Evolutionary conservation across 2,888 invertebrate species (phyloP), one percentile per base, ranked within the genome.

Genomic region (Tromatobia lineatoria): DNA sequence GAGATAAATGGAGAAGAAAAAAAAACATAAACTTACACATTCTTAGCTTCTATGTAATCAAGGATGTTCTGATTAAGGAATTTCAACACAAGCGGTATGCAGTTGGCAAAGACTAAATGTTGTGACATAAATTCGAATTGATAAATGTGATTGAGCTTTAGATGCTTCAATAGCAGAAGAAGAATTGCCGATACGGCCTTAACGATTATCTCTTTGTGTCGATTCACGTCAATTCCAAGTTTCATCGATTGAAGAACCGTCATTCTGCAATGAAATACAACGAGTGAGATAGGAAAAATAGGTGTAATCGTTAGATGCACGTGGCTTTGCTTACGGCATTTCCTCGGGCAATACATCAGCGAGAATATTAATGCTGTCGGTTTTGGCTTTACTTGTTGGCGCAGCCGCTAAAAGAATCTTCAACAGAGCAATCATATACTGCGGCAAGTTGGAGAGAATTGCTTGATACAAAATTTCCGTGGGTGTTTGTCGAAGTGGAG

Each of bases 41-140:
- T 99, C 94, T 98, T 99, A 59, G 99, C 97, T 91, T 98, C 97
- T 82, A 99, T 98, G 94, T 99, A 99, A 70, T 97, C 97, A 94
- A 98, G 96, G 87, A 99, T 99, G 91, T 99, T 99, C 94, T 99
- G 99, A 94, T 99, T 99, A 94, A 99, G 98, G 94, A 99, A 99
- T 94, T 99, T 99, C 76, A 99, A 95, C 23, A 99, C 98, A 85
- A 99, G 94, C 0, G 99, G 99, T 94, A 99, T 99, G 93, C 99
- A 99, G 94, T 99, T 99, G 82, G 99, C 99, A 94, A 99, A 99
- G 11, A 99, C 99, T 88, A 99, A 95, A 94, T 99, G 99, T 94
- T 99, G 99, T 1, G 99, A 98, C 97, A 99, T 98, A 93, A 98
- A 99, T 94, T 99, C 99, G 95, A 99, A 99, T 94, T 99, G 99